These are phyloP conservation scores for Lytechinus variegatus DNA, from an alignment of 35 echinoderm and acorn worm genomes.

Conservation along the genomic window DNA sequence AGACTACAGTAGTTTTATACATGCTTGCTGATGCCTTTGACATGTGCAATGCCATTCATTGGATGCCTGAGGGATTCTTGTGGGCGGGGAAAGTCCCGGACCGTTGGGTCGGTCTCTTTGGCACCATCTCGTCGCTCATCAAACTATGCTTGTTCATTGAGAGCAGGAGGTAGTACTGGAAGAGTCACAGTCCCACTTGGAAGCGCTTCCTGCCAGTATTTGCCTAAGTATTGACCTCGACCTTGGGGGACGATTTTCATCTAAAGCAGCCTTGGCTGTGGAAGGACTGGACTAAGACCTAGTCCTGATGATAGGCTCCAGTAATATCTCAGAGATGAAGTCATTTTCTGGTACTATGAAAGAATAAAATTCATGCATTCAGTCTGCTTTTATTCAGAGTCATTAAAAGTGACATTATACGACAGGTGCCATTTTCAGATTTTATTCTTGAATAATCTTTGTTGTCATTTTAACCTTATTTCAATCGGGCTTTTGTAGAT, in stretches of 20 bases:
- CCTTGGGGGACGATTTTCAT: no score
- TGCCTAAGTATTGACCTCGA: no score
- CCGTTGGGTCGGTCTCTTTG: constrained; percentile 62
- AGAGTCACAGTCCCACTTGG: not conserved
- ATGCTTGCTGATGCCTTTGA: constrained; percentile 51
- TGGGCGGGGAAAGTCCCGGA: constrained; percentile 66
- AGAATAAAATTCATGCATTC: not conserved
- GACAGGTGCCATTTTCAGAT: no score
- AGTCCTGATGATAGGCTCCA: not conserved
- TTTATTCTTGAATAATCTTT: no score
- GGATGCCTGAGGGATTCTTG: constrained; percentile 60
- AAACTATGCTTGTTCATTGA: not conserved
- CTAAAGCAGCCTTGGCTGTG: no score
- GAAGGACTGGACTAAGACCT: no score
- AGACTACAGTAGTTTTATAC: constrained; percentile 2
- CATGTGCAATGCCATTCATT: constrained; percentile 68
- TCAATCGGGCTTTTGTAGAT: no score
- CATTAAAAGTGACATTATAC: not conserved
- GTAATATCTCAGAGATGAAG: not conserved
- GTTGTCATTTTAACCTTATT: no score
- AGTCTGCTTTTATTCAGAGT: not conserved
- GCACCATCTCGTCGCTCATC: constrained; percentile 69
- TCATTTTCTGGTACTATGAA: not conserved
- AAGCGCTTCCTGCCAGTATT: no score
- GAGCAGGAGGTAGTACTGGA: constrained; percentile 9